phyloP scores from a whole-genome alignment of 2,888 invertebrate genomes.

The Perdita meconis region DNA sequence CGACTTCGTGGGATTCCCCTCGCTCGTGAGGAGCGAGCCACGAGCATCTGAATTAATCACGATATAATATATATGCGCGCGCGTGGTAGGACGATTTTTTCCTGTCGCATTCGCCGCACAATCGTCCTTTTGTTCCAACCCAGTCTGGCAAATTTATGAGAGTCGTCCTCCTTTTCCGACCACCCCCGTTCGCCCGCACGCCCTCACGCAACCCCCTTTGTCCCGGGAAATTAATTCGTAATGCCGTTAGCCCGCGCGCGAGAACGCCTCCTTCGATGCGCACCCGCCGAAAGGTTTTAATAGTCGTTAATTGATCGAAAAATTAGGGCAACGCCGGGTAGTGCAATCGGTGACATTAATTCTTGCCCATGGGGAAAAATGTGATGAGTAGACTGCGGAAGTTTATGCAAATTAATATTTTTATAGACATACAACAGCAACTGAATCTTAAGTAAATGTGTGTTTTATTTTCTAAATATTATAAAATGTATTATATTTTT shows the following conservation, averaged over 20 bases:
- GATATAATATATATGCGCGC: conserved; percentile 31
- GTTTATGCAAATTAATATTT: too few relatives aligned
- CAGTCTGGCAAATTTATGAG: conserved; percentile 58
- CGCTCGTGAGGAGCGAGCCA: conserved; percentile 25
- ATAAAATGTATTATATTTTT: too few relatives aligned
- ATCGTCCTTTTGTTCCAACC: conserved; percentile 57
- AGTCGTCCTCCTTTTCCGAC: conserved; percentile 17
- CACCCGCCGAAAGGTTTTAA: conserved; percentile 37
- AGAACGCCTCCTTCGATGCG: conserved; percentile 30
- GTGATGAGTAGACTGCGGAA: too few relatives aligned
- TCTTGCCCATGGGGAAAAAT: too few relatives aligned
- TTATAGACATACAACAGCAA: too few relatives aligned
- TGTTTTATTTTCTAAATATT: too few relatives aligned
- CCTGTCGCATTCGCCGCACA: conserved; percentile 38
- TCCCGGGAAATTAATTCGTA: conserved; percentile 54
- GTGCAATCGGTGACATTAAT: too few relatives aligned
- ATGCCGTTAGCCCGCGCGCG: conserved; percentile 28
- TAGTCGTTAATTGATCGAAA: conserved; percentile 15
- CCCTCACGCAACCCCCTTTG: conserved; percentile 26
- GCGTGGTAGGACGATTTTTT: conserved; percentile 44
- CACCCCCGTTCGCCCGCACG: not conserved
- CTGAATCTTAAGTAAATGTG: too few relatives aligned
- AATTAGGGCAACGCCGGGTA: too few relatives aligned
- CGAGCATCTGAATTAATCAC: conserved; percentile 64
- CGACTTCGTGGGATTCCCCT: conserved; percentile 11